Percentiles rank a stretch among this genome's conserved stretches.
phyloP scores from a whole-genome alignment of 2,113 vertebrate species.

The Hepsetus odoe region DNA sequence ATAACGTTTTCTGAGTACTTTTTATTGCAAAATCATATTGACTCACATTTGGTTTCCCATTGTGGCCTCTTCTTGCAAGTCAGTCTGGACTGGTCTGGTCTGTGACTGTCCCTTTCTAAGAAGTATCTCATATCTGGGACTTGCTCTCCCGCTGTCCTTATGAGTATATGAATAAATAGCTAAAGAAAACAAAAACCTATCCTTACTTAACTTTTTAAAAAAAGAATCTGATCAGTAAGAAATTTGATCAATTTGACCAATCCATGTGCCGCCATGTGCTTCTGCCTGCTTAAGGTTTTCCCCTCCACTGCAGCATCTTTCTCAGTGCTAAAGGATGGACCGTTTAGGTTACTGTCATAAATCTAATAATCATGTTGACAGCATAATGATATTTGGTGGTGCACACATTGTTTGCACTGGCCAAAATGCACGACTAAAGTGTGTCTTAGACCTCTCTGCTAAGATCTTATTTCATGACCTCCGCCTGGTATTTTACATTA shows the following conservation, averaged over 20 bases:
- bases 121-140: too few relatives aligned
- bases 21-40: too few relatives aligned
- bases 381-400: conserved; percentile 21
- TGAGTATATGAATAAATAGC: neutral
- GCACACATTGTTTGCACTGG: conserved; percentile 13
- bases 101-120: too few relatives aligned
- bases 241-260: neutral
- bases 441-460: neutral
- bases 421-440: conserved; percentile 14
- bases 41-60: too few relatives aligned
- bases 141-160: neutral
- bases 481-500: conserved; percentile 28
- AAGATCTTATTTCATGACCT: conserved; percentile 22
- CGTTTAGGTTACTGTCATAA: conserved; percentile 3
- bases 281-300: neutral
- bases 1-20: too few relatives aligned
- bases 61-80: too few relatives aligned
- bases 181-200: neutral
- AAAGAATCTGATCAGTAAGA: neutral
- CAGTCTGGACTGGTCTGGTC: too few relatives aligned
- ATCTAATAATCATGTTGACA: conserved; percentile 19
- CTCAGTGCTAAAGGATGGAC: neutral
- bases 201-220: too few relatives aligned
- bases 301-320: neutral
- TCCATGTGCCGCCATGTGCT: neutral